Base-by-base conservation (phyloP, 23 tunicate species). In the Trididemnum miniatum region DNA sequence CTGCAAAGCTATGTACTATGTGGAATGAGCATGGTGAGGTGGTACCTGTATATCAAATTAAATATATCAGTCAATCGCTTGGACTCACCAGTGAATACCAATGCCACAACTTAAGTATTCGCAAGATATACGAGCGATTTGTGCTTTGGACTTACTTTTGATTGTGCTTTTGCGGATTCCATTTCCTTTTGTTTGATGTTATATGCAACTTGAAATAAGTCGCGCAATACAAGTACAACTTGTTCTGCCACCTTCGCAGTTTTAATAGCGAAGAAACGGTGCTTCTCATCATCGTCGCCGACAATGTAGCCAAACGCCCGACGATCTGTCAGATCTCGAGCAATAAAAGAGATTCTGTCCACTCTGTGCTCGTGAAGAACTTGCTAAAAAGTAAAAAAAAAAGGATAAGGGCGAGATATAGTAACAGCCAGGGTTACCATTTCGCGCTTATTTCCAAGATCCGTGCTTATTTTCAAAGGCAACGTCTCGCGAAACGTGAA, bases 171-270 rank as follows among this genome's bases (percentile, higher is more conserved):
- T 24, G 83, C 87, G 7, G 67, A 51, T 51, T 84, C 97, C 72
- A 91, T 81, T 75, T 89, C 99, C 34, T 89, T 82, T 77, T 86
- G 81, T 71, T 81, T 90, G 87, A 83, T 90, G 51, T 87, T 96
- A 59, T 82, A 95, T 2, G 91, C 96, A 51, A 95, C 96, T 87
- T 95, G 99, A 51, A 95, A 95, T 38, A 95, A 73, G 79, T 95
- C 99, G 2, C 99, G 82, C 34, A 95, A 59, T 1, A 91, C 87
- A 29, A 95, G 35, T 12, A 95, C 99, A 1, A 95, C 72, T 30
- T 40, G 80, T 39, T 95, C 99, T 2, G 99, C 99, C 15, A 72
- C 83, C 65, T 95, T 95, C 1, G 92, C 92, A 1, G 99, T 95
- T 86, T 95, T 95, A 51, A 95, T 77, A 0, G 97, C 99, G 59